Percentiles rank a stretch among this genome's conserved stretches.
Evolutionary conservation across 2,113 vertebrate genomes (phyloP).

Genomic region (Riparia riparia): DNA sequence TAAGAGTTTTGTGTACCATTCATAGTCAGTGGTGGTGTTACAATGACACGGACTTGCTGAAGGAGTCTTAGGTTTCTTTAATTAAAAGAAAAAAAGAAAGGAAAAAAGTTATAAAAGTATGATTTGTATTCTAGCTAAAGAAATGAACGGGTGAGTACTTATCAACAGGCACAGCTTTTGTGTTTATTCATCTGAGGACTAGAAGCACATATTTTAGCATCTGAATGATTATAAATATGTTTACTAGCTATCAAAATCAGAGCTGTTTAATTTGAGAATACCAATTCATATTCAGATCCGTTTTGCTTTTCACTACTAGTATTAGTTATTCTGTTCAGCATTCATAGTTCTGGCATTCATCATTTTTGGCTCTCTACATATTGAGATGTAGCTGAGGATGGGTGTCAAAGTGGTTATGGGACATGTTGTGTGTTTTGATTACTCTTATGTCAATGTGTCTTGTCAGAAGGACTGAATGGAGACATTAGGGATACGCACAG

Average conservation of each 20-base stretch:
- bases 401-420: background rate
- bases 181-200: conserved; percentile 63
- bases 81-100: background rate
- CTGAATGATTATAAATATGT: conserved; percentile 60
- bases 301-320: conserved; percentile 13
- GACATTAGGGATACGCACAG: background rate
- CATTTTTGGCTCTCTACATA: background rate
- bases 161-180: conserved; percentile 52
- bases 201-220: conserved; percentile 66
- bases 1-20: background rate
- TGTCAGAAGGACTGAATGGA: background rate
- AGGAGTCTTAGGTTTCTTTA: background rate
- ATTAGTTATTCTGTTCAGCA: conserved; percentile 21
- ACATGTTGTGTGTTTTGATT: background rate
- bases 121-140: conserved; percentile 43
- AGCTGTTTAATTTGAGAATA: conserved; percentile 65
- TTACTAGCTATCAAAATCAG: conserved; percentile 68
- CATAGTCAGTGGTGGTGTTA: background rate
- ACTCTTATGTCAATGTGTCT: background rate
- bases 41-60: background rate
- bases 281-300: conserved; percentile 60
- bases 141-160: conserved; percentile 46
- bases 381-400: background rate
- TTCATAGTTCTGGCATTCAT: background rate
- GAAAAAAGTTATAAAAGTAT: background rate